phyloP scores from a whole-genome alignment of 2,113 vertebrate species.

The Beaufortia kweichowensis region DNA sequence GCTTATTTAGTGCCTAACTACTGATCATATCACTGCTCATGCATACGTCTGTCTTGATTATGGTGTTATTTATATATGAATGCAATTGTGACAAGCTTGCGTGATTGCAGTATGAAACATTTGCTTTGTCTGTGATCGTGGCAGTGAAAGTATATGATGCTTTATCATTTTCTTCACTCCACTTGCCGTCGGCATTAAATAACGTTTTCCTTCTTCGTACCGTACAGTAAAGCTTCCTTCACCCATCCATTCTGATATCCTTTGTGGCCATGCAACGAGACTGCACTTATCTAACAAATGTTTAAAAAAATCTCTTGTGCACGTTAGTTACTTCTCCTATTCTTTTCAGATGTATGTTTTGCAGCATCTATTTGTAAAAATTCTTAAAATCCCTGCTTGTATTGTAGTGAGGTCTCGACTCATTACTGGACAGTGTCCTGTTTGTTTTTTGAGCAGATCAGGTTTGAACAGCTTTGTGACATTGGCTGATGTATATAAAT shows the following conservation, averaged over 20 bases:
- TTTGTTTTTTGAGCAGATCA: constrained; percentile 46
- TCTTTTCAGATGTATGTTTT: neutral
- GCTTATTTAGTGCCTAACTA: constrained; percentile 2
- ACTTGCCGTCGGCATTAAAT: constrained; percentile 66
- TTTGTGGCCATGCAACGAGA: constrained; percentile 59
- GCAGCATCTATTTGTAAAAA: neutral
- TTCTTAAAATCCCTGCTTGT: neutral
- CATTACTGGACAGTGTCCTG: neutral
- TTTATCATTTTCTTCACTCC: constrained; percentile 65
- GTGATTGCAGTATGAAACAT: constrained; percentile 64
- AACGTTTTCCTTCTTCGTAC: constrained; percentile 56
- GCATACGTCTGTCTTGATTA: neutral
- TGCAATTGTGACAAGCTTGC: constrained; percentile 38
- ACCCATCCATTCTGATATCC: constrained; percentile 69
- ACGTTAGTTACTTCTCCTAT: constrained; percentile 54
- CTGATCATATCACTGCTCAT: neutral
- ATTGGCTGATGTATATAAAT: constrained; percentile 66
- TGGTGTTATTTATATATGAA: constrained; percentile 34
- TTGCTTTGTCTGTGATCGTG: constrained; percentile 64
- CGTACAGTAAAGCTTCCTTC: constrained; percentile 69
- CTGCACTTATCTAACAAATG: constrained; percentile 73
- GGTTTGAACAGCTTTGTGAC: constrained; percentile 71
- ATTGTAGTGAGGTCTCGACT: no score
- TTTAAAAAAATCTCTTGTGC: constrained; percentile 61
- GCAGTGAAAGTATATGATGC: constrained; percentile 52